Base-by-base conservation (phyloP, 2,888 invertebrate species). In the Drosophila kuntzei region DNA sequence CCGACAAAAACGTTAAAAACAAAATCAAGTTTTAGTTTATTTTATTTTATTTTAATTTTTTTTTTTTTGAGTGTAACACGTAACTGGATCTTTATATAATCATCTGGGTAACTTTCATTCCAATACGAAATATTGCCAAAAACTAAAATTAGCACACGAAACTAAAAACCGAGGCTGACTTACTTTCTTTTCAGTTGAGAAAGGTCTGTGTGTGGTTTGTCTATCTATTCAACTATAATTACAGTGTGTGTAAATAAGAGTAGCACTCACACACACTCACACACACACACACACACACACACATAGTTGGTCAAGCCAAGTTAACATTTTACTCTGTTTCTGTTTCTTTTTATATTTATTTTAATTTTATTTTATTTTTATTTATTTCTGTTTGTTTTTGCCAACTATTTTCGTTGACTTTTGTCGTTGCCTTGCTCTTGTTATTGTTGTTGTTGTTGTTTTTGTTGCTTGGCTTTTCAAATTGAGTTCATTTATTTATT, bases 141-240 rank as follows among this genome's bases (percentile, higher is more conserved):
- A 49, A 32, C 20, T 62, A 41, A 57, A 53, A 54, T 57, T 60
- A 71, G 59, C 76, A 58, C 53, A 73, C 16, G 18, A 16, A 36
- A 36, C n/a, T 4, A 11, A 16, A 16, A 12, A 14, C 27, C 8
- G 53, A 25, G 47, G 43, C 47, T 64, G 71, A 51, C 82, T 77
- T 83, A 83, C 81, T 82, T 82, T 82, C 81, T 83, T 82, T 82
- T 83, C 32, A 54, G 74, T 82, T 82, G 84, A 68, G 87, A 83
- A 82, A 82, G 81, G 87, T 86, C 81, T 73, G 70, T 58, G 58
- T 73, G 70, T 58, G 58, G 47, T 43, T 32, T 20, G 25, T 11
- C 43, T 57, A 55, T 57, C 53, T 47, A n/a, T 22, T 8, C 18
- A 55, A 34, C 50, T 36, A 59, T 53, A 53, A 65, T 46, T 44